These are phyloP conservation scores for Cyclopterus lumpus DNA, from an alignment of 2,797 vertebrate genomes.

Conservation along the genomic window DNA sequence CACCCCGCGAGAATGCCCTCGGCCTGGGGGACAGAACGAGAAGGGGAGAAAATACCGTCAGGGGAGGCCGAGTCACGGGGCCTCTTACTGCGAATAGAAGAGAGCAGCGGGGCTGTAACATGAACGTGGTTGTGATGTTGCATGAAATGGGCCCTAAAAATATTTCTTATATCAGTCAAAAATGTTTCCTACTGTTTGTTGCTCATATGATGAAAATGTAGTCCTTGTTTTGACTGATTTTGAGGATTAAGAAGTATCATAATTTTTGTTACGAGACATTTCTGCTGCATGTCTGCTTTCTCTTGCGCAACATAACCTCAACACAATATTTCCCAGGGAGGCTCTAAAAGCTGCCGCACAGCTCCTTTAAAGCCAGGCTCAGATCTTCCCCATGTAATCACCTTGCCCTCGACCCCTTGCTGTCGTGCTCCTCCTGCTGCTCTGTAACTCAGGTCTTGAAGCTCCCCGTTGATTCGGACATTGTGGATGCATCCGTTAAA, in stretches of 20 bases:
- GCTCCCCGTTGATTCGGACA: conserved; percentile 93
- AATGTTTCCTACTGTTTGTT: neutral
- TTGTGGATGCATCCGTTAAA: conserved; percentile 97
- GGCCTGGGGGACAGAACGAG: conserved; percentile 51
- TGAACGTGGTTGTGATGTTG: no score
- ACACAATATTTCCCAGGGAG: no score
- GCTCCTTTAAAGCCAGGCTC: neutral
- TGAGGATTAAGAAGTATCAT: neutral
- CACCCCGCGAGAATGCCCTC: conserved; percentile 93
- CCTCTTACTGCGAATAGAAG: rapidly evolving
- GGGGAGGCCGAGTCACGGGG: neutral
- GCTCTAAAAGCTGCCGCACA: neutral
- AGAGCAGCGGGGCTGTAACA: neutral
- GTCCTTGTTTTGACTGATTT: neutral
- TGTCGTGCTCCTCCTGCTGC: conserved; percentile 78
- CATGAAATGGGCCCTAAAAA: neutral
- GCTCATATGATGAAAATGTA: neutral
- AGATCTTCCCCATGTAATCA: conserved; percentile 6
- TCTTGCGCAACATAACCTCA: neutral
- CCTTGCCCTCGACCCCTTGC: conserved; percentile 81
- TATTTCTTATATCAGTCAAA: neutral
- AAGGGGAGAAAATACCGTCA: conserved; percentile 1
- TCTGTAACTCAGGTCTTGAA: conserved; percentile 90
- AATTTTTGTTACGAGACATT: no score
- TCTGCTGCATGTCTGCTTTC: neutral